Conservation (phyloP, 2,113 vertebrate species). For the Urocynchramus pylzowi region DNA sequence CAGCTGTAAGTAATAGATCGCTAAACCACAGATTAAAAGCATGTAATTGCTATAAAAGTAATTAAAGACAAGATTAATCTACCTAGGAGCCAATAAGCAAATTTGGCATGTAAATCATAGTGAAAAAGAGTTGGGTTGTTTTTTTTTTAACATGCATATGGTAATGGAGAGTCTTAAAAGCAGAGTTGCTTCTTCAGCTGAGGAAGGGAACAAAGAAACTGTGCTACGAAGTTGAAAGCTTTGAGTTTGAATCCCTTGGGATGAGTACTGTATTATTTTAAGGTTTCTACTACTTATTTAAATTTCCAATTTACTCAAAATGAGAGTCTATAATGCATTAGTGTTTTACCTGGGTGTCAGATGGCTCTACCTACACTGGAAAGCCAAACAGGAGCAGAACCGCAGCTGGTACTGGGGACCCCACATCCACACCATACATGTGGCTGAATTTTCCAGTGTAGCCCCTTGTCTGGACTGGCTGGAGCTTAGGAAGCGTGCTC, state of each 20-base stretch:
- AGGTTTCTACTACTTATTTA: background rate
- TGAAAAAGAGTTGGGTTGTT: background rate
- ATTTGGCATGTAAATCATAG: background rate
- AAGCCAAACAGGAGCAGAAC: background rate
- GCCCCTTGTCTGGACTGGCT: accelerated
- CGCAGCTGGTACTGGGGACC: background rate
- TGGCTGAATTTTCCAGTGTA: background rate
- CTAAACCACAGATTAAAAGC: constrained; percentile 61
- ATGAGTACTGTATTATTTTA: background rate
- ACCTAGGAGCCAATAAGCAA: background rate
- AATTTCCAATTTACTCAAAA: background rate
- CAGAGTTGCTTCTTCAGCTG: background rate
- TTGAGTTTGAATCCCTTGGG: background rate
- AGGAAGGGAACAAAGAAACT: background rate
- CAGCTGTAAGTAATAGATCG: constrained; percentile 45
- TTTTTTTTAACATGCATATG: background rate
- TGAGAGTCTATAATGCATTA: background rate
- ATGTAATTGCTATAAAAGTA: constrained; percentile 53
- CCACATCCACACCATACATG: accelerated
- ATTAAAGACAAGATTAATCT: constrained; percentile 15
- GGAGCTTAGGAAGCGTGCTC: background rate
- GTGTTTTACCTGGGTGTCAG: background rate
- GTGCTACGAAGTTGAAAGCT: background rate
- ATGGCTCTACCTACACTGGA: background rate
- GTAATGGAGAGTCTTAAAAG: background rate